phyloP scores from a whole-genome alignment of 2,888 invertebrate species.

The Cataglyphis livida region DNA sequence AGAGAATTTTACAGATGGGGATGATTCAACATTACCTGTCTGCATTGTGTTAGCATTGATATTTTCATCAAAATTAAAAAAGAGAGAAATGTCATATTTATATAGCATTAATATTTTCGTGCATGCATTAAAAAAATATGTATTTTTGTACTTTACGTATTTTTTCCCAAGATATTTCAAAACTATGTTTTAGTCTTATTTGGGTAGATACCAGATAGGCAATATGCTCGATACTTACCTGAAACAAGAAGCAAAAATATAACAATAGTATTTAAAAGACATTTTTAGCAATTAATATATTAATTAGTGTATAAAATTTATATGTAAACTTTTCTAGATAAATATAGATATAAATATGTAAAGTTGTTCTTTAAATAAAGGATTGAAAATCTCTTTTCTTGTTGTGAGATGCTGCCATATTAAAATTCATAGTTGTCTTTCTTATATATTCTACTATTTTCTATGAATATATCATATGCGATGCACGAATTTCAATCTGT shows the following conservation, averaged over 20 bases:
- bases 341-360: slow-evolving; percentile 8
- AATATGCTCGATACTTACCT: slow-evolving; percentile 54
- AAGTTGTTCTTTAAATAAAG: background rate
- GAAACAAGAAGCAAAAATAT: slow-evolving; percentile 48
- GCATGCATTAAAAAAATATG: background rate
- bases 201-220: background rate
- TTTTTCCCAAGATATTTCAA: background rate
- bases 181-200: background rate
- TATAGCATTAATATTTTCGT: slow-evolving; percentile 1
- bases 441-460: background rate
- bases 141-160: slow-evolving; percentile 27
- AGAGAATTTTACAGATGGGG: background rate
- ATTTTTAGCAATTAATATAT: background rate
- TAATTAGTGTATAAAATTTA: background rate
- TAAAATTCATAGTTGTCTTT: slow-evolving; percentile 29
- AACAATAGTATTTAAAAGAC: slow-evolving; percentile 21
- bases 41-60: background rate
- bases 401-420: background rate
- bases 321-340: background rate
- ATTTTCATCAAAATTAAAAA: background rate
- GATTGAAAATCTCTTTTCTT: background rate
- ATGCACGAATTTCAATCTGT: slow-evolving; percentile 14
- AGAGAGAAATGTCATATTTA: background rate
- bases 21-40: background rate
- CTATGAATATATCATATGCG: background rate